Evolutionary conservation across 2,888 invertebrate species (phyloP), one percentile per base, ranked within the genome.

Genomic region (Cephus rjabovi): DNA sequence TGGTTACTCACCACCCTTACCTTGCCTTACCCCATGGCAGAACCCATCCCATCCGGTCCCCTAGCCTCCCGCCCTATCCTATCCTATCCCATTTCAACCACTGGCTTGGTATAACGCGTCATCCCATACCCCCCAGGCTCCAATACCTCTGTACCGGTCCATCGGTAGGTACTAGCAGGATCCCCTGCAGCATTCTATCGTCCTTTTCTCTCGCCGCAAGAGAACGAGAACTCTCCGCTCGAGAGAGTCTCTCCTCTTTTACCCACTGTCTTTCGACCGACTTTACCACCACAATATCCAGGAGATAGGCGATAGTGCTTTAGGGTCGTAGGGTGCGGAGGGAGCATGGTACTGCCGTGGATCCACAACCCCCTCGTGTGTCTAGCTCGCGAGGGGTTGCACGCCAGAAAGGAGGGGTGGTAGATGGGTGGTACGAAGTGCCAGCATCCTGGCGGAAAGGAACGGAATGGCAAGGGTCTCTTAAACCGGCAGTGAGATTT

Each of bases 401-500:
- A 75, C 77, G 68, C 68, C 71, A 30, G 68, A 56, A 23, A 23
- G 23, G 23, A 56, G 31, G 15, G 15, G 35, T n/a, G 70, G 37
- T 69, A 33, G 75, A 70, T 37, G 68, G 70, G 74, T 70, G 76
- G 78, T 75, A 79, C 78, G 75, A 73, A 56, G 56, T 56, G 56
- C 56, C 2, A 56, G 56, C 56, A 56, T 56, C 56, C 56, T 56
- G 56, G 78, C 68, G 77, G 70, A 33, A 74, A 76, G 73, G 78
- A 79, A 76, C 76, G 71, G 79, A 75, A 77, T 40, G 37, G 75
- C 75, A 76, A 77, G 77, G 79, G 79, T 31, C 40, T 86, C 82
- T 86, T 86, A 88, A 89, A 87, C 83, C 83, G 85, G 83, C 84
- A 85, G 84, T 84, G 84, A 86, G 87, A 89, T 88, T 90, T 89